Base-by-base conservation (phyloP, 1,140 invertebrate genomes). In the Portunus trituberculatus region DNA sequence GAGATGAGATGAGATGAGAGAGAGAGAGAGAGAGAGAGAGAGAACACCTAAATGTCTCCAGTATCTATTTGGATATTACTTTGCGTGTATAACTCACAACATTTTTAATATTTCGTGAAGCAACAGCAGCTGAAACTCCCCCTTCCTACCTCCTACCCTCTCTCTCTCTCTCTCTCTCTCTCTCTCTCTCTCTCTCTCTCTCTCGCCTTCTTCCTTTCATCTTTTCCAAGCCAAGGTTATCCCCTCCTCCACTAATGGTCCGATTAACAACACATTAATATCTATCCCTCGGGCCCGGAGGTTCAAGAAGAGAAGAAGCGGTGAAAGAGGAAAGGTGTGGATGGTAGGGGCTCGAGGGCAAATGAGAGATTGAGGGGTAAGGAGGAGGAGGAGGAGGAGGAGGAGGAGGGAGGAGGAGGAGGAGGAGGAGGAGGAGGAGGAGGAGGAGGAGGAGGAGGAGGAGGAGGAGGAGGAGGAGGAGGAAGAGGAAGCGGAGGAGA, bases 121-220 rank as follows among this genome's bases (percentile, higher is more conserved):
- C 6, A 39, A 39, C 39, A 39, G 39, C 39, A 39, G 6, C 39
- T 39, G 39, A 39, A 39, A 39, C 39, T 39, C 39, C 39, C 1
- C 39, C 39, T 39, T 6, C 39, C 39, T 6, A 0, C 52, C 2
- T 59, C 20, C 12, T 10, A 4, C 52, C 12, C 52, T 59, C 52
- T 59, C 52, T 59, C 52, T 59, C 67, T 76, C 67, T 76, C 67
- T 76, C 67, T 76, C 67, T 76, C 67, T 76, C 67, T 76, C 67
- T 76, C 67, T 76, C 67, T 76, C 67, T 76, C 67, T 76, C 67
- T 76, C 67, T 76, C 67, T 76, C 67, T 76, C 67, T 76, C 67
- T 76, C 67, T 76, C 67, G 12, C 67, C n/a, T 25, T 76, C 67
- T n/a, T 25, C n/a, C 67, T 76, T 25, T 76, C 67, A 7, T n/a